These are phyloP conservation scores for Ectemnius cavifrons DNA, from an alignment of 2,888 invertebrate genomes.

Conservation along the genomic window DNA sequence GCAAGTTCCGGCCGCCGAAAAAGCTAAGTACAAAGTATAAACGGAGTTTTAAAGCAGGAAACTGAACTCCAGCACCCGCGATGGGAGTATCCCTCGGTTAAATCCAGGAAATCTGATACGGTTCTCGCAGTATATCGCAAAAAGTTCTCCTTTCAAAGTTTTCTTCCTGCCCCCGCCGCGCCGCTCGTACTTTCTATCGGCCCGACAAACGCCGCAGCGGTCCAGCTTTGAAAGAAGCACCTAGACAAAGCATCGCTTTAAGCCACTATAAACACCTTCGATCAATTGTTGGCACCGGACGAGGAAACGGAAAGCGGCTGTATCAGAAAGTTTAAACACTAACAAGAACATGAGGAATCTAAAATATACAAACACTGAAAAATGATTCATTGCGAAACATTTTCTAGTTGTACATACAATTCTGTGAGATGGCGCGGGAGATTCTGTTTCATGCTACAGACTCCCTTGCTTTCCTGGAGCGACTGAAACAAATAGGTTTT, in stretches of 20 bases:
- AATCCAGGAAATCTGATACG: slow-evolving; percentile 59
- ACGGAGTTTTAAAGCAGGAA: slow-evolving; percentile 56
- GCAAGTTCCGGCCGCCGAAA: slow-evolving; percentile 51
- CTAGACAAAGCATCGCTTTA: slow-evolving; percentile 41
- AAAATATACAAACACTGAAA: too few species aligned
- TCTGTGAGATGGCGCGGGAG: too few species aligned
- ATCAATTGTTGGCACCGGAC: too few species aligned
- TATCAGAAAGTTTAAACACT: too few species aligned
- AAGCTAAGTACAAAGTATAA: slow-evolving; percentile 62
- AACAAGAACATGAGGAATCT: too few species aligned
- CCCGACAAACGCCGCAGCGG: slow-evolving; percentile 35
- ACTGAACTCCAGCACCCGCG: slow-evolving; percentile 45
- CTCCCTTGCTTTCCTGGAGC: too few species aligned
- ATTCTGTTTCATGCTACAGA: too few species aligned
- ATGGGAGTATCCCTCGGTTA: slow-evolving; percentile 48
- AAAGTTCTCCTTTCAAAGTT: slow-evolving; percentile 55
- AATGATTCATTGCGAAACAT: too few species aligned
- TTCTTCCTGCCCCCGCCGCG: slow-evolving; percentile 27
- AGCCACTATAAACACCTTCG: slow-evolving; percentile 33
- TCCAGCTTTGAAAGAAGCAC: slow-evolving; percentile 10
- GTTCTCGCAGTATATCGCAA: slow-evolving; percentile 57
- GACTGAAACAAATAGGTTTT: too few species aligned
- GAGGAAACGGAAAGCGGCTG: too few species aligned
- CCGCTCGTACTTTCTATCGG: slow-evolving; percentile 55
- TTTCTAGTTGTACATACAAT: too few species aligned